Percentiles rank a stretch among this genome's conserved stretches.
Evolutionary conservation across 1,140 invertebrate genomes (phyloP).

Genomic region (Adelges cooleyi): DNA sequence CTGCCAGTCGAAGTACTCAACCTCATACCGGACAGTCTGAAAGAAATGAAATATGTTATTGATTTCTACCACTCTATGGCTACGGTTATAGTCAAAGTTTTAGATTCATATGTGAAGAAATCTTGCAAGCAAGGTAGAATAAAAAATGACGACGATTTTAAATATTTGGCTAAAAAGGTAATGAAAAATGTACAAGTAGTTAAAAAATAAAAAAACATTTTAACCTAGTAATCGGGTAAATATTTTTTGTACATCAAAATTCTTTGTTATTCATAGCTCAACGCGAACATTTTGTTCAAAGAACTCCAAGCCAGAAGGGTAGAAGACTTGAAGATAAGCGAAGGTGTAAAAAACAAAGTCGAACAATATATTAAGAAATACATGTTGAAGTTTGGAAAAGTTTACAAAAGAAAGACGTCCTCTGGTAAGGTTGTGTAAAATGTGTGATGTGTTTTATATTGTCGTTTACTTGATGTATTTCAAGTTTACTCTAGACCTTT

Average conservation of each 20-base stretch:
- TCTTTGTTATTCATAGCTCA: slow-evolving; percentile 42
- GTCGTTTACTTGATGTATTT: too few species aligned
- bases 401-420: slow-evolving; percentile 51
- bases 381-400: slow-evolving; percentile 80
- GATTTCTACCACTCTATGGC: slow-evolving; percentile 50
- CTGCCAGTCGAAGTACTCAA: background rate
- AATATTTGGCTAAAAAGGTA: slow-evolving; percentile 90
- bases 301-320: slow-evolving; percentile 80
- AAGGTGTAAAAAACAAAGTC: slow-evolving; percentile 84
- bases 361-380: slow-evolving; percentile 90
- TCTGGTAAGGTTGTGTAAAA: too few species aligned
- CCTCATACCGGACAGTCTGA: slow-evolving; percentile 8
- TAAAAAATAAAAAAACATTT: too few species aligned
- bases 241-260: too few species aligned
- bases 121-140: slow-evolving; percentile 78
- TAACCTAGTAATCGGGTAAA: too few species aligned
- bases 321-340: slow-evolving; percentile 76
- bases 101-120: slow-evolving; percentile 77
- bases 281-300: slow-evolving; percentile 93
- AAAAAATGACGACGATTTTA: slow-evolving; percentile 83
- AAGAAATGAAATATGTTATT: slow-evolving; percentile 16
- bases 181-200: slow-evolving; percentile 25
- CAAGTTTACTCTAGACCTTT: too few species aligned
- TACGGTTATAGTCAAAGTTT: slow-evolving; percentile 72
- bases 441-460: too few species aligned